Conservation (phyloP, 1,140 invertebrate genomes). For the Procambarus clarkii region DNA sequence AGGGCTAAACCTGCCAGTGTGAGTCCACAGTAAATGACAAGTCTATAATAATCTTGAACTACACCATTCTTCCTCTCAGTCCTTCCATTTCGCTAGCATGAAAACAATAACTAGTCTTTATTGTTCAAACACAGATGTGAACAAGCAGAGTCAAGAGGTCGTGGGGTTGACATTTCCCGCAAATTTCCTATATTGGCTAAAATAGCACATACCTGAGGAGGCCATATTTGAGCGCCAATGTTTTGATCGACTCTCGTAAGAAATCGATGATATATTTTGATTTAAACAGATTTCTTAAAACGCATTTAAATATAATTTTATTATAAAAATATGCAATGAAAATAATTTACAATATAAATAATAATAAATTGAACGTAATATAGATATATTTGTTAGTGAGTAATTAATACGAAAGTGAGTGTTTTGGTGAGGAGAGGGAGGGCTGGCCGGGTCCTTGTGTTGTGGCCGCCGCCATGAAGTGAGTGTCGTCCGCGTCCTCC, state of each 20-base stretch:
- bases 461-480: background rate
- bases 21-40: background rate
- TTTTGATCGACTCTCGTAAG: slow-evolving; percentile 46
- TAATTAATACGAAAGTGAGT: background rate
- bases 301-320: slow-evolving; percentile 75
- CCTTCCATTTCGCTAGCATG: no score
- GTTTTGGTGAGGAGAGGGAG: no score
- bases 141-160: background rate
- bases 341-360: background rate
- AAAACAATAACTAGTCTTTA: no score
- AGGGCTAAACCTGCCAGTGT: background rate
- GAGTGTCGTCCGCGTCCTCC: background rate
- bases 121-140: no score
- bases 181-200: slow-evolving; percentile 10
- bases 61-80: background rate
- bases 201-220: slow-evolving; percentile 64
- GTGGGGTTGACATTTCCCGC: background rate
- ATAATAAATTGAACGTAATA: background rate
- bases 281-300: background rate
- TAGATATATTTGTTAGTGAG: background rate
- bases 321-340: slow-evolving; percentile 81
- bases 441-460: background rate
- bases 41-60: background rate
- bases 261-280: slow-evolving; percentile 63
- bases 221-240: slow-evolving; percentile 64